Evolutionary conservation across 2,113 vertebrate genomes (phyloP).

Genomic region (Austrofundulus limnaeus): DNA sequence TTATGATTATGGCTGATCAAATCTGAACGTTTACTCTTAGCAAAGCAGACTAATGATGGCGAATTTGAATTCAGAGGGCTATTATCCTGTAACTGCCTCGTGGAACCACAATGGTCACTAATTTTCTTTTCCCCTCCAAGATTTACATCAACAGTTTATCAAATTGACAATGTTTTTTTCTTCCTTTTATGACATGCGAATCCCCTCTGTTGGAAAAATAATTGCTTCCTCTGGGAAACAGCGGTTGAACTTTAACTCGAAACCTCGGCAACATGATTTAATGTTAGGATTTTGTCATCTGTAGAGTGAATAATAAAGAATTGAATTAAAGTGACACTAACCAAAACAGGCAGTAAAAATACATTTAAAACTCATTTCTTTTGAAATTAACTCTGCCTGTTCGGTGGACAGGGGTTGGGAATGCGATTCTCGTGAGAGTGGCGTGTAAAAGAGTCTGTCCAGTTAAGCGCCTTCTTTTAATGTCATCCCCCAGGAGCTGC

Average conservation of each 20-base stretch:
- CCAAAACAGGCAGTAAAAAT: not conserved
- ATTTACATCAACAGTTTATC: conserved; percentile 7
- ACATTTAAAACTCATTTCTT: not conserved
- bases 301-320: not conserved
- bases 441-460: not conserved
- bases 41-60: not conserved
- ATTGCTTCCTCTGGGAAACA: conserved; percentile 39
- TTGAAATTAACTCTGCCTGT: not conserved
- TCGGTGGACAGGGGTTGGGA: not conserved
- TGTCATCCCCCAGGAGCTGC: conserved; percentile 28
- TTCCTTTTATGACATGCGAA: not conserved
- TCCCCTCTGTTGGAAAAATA: conserved; percentile 23
- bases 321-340: not conserved
- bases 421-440: not conserved
- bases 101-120: not conserved
- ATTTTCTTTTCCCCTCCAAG: not conserved
- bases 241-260: conserved; percentile 20
- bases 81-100: conserved; percentile 1
- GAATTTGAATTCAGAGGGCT: not conserved
- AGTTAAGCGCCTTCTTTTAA: conserved; percentile 13
- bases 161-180: conserved; percentile 9
- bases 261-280: not conserved
- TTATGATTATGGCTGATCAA: not conserved
- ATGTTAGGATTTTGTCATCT: not conserved
- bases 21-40: not conserved